Percentiles rank a stretch among this genome's conserved stretches.
These are phyloP conservation scores for Nomada lathburiana DNA, from an alignment of 2,888 invertebrate species.

Conservation along the genomic window DNA sequence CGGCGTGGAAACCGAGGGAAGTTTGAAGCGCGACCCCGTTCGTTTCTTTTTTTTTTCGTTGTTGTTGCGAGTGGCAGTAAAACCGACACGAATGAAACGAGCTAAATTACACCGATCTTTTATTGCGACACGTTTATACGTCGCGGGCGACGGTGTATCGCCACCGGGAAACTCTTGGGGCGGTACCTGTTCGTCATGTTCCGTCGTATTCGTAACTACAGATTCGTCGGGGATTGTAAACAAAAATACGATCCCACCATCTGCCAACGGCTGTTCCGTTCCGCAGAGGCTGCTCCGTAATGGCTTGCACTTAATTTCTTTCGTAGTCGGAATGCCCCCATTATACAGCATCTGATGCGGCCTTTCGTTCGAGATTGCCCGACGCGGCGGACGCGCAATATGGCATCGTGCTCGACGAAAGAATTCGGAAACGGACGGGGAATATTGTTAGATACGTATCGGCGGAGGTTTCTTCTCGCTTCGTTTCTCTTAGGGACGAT, in stretches of 20 bases:
- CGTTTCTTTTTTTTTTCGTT: conserved; percentile 5
- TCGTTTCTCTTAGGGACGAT: no score
- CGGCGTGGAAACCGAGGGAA: conserved; percentile 6
- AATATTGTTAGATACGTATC: neutral
- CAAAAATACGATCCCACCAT: conserved; percentile 71
- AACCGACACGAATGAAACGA: conserved; percentile 35
- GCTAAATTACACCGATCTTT: conserved; percentile 67
- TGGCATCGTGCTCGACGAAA: neutral
- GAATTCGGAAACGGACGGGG: neutral
- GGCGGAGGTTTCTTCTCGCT: no score
- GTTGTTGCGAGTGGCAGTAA: conserved; percentile 44
- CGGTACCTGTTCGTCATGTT: conserved; percentile 48
- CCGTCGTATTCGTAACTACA: conserved; percentile 64
- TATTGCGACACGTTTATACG: conserved; percentile 66
- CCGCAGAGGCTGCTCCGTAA: conserved; percentile 11
- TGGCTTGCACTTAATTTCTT: conserved; percentile 9
- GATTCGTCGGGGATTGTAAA: conserved; percentile 70
- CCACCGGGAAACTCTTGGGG: conserved; percentile 45
- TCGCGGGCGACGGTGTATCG: conserved; percentile 42
- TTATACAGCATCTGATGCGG: neutral
- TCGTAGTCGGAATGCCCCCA: conserved; percentile 5
- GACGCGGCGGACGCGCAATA: neutral
- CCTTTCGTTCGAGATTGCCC: neutral
- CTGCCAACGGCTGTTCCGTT: conserved; percentile 26
- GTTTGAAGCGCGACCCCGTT: conserved; percentile 45